These are phyloP conservation scores for Gymnarchus niloticus DNA, from an alignment of 2,113 vertebrate genomes.

Conservation along the genomic window DNA sequence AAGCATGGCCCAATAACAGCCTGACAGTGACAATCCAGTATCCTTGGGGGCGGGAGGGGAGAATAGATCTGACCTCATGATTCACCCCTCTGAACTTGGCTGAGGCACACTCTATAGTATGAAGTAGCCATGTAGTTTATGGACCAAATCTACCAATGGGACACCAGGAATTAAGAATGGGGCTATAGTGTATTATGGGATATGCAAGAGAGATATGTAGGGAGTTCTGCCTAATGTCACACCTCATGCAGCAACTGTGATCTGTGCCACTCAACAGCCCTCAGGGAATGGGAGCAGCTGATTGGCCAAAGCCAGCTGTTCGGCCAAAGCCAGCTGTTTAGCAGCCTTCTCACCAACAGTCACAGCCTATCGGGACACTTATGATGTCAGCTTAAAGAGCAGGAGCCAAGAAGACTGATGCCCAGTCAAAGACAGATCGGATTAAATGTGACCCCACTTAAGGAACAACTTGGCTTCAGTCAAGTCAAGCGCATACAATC, in stretches of 20 bases:
- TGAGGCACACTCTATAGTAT: not conserved
- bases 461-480: not conserved
- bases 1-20: not conserved
- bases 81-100: not conserved
- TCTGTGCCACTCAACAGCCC: not conserved
- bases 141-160: not conserved
- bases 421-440: not conserved
- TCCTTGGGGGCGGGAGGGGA: not conserved
- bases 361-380: not conserved
- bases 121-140: not conserved
- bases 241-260: not conserved
- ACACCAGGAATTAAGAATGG: constrained; percentile 12
- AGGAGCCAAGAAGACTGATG: constrained; percentile 3
- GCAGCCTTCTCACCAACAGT: not conserved
- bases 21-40: not conserved
- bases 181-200: constrained; percentile 9
- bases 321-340: not conserved
- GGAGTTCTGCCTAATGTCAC: constrained; percentile 1
- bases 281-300: not conserved
- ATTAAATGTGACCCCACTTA: constrained; percentile 7
- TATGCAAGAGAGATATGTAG: constrained; percentile 4
- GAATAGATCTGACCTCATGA: not conserved
- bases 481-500: not conserved
- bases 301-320: not conserved
- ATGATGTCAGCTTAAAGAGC: not conserved